Percentiles rank a stretch among this genome's conserved stretches.
Conservation (phyloP, 2,888 invertebrate species). For the Eristalis arbustorum region DNA sequence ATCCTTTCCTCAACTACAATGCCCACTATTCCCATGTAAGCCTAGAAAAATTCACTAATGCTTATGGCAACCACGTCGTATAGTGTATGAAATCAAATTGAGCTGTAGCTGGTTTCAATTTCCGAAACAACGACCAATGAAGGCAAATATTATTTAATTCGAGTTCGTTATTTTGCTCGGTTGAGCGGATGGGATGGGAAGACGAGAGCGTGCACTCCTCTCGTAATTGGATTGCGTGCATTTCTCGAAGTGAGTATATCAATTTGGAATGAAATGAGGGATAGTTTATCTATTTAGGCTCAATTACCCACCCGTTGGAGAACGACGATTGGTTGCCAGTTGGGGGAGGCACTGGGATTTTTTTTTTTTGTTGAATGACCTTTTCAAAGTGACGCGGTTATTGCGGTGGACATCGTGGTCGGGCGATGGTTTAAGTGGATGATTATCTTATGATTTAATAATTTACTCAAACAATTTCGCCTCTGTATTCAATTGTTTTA, state of each 20-base stretch:
- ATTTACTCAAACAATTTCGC: constrained; percentile 41
- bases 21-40: too few species aligned
- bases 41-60: too few species aligned
- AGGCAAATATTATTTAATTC: not conserved
- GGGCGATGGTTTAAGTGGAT: constrained; percentile 44
- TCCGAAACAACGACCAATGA: not conserved
- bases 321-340: constrained; percentile 23
- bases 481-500: constrained; percentile 4
- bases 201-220: not conserved
- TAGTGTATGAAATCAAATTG: not conserved
- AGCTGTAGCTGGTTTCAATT: not conserved
- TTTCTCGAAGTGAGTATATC: constrained; percentile 23
- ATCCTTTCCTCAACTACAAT: too few species aligned
- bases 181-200: not conserved
- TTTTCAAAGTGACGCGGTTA: constrained; percentile 28
- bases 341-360: constrained; percentile 15
- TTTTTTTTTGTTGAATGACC: constrained; percentile 24
- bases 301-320: constrained; percentile 1
- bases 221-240: constrained; percentile 61
- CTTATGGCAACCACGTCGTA: not conserved
- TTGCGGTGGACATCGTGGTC: constrained; percentile 17
- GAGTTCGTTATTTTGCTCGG: not conserved
- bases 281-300: constrained; percentile 28
- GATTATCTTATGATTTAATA: constrained; percentile 63
- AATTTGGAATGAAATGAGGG: constrained; percentile 31